Percentiles rank a stretch among this genome's conserved stretches.
Evolutionary conservation across 2,797 vertebrate species (phyloP).

Genomic region (Melanotaenia pygmaea): DNA sequence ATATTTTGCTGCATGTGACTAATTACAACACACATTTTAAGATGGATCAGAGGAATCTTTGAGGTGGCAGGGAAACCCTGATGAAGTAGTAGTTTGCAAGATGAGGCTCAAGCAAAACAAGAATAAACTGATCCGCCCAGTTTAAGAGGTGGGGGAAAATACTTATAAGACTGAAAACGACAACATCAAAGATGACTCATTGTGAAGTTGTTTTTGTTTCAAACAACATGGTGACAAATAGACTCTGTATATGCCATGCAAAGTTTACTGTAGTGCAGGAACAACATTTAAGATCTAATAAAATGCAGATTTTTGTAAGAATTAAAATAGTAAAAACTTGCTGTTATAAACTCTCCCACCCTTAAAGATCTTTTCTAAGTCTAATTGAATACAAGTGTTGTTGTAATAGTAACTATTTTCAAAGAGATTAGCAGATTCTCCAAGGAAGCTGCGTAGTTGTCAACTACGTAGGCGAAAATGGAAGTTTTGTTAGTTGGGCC

Average conservation of each 20-base stretch:
- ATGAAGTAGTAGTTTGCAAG: background rate
- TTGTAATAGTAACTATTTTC: no score
- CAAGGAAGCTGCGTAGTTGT: no score
- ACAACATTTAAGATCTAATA: background rate
- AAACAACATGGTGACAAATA: conserved; percentile 35
- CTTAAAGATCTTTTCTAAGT: no score
- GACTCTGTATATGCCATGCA: background rate
- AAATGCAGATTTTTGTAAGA: background rate
- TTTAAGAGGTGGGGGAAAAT: conserved; percentile 26
- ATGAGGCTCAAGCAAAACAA: conserved; percentile 5
- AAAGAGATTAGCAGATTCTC: no score
- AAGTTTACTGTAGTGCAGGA: background rate
- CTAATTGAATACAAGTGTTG: no score
- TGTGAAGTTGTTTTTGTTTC: conserved; percentile 6
- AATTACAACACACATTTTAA: conserved; percentile 13
- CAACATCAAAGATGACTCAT: conserved; percentile 63
- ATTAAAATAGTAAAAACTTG: no score
- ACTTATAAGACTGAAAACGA: conserved; percentile 30
- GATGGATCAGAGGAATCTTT: background rate
- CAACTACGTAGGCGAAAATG: no score
- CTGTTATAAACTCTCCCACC: no score
- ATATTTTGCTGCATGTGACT: conserved; percentile 31
- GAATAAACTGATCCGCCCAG: background rate
- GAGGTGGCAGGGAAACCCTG: background rate
- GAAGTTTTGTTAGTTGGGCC: no score